phyloP scores from a whole-genome alignment of 92 coral and sea anemone genomes.

The Blastomussa wellsi region DNA sequence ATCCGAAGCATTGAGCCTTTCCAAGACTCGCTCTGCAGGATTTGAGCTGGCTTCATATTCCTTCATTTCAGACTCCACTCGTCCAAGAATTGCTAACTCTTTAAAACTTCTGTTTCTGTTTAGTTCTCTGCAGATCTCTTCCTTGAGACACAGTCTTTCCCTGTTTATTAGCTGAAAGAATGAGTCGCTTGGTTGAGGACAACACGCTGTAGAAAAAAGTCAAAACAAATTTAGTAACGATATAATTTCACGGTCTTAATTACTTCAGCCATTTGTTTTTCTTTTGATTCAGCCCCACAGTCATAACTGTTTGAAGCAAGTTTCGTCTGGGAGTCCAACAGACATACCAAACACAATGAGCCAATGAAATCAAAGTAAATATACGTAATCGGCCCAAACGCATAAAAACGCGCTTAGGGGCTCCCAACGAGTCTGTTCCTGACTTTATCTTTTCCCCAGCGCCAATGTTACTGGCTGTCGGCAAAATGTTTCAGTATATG shows the following conservation, averaged over 20 bases:
- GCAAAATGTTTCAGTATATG: too few species aligned
- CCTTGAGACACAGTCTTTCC: slow-evolving; percentile 56
- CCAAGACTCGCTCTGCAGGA: slow-evolving; percentile 57
- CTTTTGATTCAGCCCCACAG: too few species aligned
- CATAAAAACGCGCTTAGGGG: too few species aligned
- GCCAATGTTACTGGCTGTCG: too few species aligned
- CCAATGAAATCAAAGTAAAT: too few species aligned
- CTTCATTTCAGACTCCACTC: slow-evolving; percentile 5
- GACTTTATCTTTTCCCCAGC: too few species aligned
- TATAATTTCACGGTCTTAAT: background rate
- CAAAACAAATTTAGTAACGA: background rate
- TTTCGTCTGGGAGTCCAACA: too few species aligned
- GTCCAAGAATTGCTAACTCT: background rate
- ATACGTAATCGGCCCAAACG: too few species aligned
- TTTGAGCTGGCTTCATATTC: slow-evolving; percentile 30
- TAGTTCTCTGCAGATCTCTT: slow-evolving; percentile 59
- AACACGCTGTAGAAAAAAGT: slow-evolving; percentile 45
- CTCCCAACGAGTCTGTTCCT: too few species aligned
- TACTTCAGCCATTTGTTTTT: too few species aligned
- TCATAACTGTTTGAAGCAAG: too few species aligned
- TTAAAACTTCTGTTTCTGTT: slow-evolving; percentile 33
- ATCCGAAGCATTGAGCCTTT: slow-evolving; percentile 42
- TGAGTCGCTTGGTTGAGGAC: slow-evolving; percentile 52
- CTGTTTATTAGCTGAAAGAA: slow-evolving; percentile 54
- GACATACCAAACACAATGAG: too few species aligned